phyloP scores from a whole-genome alignment of 1,140 invertebrate genomes.

The Trichonephila clavata region DNA sequence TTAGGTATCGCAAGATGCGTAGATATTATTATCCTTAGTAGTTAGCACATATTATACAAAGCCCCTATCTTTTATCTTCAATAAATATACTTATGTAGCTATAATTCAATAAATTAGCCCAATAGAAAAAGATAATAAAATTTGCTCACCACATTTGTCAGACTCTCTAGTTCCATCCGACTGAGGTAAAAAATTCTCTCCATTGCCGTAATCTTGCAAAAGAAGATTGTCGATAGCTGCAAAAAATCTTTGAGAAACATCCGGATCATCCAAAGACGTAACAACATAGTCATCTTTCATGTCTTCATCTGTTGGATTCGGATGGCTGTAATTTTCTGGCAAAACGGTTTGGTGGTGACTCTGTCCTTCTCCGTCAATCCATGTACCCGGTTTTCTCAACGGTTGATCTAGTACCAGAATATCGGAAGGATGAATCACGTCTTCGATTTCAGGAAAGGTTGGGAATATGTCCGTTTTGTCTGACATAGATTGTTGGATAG shows the following conservation, averaged over 20 bases:
- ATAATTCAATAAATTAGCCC: neutral
- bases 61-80: neutral
- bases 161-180: conserved; percentile 32
- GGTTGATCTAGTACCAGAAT: conserved; percentile 75
- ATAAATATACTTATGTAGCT: neutral
- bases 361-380: neutral
- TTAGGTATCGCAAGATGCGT: too few relatives aligned
- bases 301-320: conserved; percentile 18
- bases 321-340: conserved; percentile 2
- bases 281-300: conserved; percentile 76
- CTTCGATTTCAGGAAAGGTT: conserved; percentile 65
- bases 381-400: conserved; percentile 44
- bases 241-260: conserved; percentile 75
- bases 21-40: too few relatives aligned
- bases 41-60: too few relatives aligned
- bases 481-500: neutral
- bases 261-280: conserved; percentile 71
- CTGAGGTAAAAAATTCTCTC: neutral
- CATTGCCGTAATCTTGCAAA: conserved; percentile 69
- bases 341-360: neutral
- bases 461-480: conserved; percentile 50
- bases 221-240: conserved; percentile 73
- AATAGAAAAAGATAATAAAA: neutral
- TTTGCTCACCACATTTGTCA: conserved; percentile 32
- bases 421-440: conserved; percentile 72